phyloP scores from a whole-genome alignment of 2,113 vertebrate species.

The Todiramphus saurophagus region DNA sequence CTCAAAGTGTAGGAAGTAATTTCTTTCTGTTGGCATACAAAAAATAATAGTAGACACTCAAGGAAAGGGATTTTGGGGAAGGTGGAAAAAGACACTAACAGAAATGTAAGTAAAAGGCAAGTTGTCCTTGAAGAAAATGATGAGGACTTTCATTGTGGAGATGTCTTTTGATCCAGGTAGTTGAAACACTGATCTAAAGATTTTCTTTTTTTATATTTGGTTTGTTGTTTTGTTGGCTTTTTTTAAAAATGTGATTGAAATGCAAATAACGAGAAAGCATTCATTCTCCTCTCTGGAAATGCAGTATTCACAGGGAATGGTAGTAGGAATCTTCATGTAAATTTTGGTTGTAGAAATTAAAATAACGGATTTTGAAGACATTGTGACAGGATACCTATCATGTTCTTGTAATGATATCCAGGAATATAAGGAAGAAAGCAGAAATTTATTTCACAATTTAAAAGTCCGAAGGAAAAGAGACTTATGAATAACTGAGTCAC shows the following conservation, averaged over 20 bases:
- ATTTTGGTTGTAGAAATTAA: neutral
- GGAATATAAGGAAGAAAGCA: neutral
- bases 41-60: neutral
- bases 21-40: neutral
- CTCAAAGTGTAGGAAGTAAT: neutral
- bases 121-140: neutral
- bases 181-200: neutral
- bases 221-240: neutral
- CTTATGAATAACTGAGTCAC: neutral
- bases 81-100: neutral
- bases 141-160: neutral
- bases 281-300: neutral
- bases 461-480: neutral
- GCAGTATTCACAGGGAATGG: neutral
- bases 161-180: neutral
- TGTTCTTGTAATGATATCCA: neutral
- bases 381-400: accelerated
- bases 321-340: neutral
- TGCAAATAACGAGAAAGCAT: neutral
- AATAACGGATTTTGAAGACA: neutral
- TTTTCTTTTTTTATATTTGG: too few relatives aligned
- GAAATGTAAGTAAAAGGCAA: neutral
- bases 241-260: neutral
- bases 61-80: neutral
- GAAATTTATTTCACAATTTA: neutral